Evolutionary conservation across 1,140 invertebrate genomes (phyloP).

Genomic region (Stegodyphus mimosarum): DNA sequence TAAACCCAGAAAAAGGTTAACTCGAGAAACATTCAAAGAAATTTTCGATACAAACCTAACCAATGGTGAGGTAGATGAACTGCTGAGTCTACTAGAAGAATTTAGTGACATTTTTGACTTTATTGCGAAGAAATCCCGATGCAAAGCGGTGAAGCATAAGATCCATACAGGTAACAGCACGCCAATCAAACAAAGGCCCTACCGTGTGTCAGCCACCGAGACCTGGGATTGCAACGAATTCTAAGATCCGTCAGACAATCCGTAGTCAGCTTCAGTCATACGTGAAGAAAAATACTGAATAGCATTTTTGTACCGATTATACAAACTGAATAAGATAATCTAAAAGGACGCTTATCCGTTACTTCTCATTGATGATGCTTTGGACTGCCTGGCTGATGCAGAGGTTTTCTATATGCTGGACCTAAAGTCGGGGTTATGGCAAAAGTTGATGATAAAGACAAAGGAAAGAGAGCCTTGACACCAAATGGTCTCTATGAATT

Average conservation of each 20-base stretch:
- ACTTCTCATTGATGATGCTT: no score
- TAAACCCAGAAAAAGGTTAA: neutral
- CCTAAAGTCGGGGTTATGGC: no score
- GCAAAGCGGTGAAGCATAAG: neutral
- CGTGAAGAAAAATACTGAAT: no score
- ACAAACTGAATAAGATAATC: no score
- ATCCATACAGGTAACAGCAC: neutral
- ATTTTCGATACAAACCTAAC: neutral
- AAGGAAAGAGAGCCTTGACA: conserved; percentile 64
- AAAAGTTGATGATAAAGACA: conserved; percentile 68
- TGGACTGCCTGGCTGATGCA: no score
- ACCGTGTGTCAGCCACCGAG: no score
- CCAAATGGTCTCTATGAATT: no score
- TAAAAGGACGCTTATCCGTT: no score
- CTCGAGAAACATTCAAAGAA: no score
- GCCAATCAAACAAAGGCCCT: neutral
- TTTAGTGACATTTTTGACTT: neutral
- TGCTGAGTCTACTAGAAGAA: no score
- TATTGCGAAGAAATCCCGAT: neutral
- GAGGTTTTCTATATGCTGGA: no score
- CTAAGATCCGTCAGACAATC: conserved; percentile 67
- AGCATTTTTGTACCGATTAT: no score
- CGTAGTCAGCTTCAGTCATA: conserved; percentile 66
- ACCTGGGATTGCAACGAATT: neutral
- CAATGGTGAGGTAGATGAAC: neutral